phyloP scores from a whole-genome alignment of 2,888 invertebrate genomes.

The Ochropacha duplaris region DNA sequence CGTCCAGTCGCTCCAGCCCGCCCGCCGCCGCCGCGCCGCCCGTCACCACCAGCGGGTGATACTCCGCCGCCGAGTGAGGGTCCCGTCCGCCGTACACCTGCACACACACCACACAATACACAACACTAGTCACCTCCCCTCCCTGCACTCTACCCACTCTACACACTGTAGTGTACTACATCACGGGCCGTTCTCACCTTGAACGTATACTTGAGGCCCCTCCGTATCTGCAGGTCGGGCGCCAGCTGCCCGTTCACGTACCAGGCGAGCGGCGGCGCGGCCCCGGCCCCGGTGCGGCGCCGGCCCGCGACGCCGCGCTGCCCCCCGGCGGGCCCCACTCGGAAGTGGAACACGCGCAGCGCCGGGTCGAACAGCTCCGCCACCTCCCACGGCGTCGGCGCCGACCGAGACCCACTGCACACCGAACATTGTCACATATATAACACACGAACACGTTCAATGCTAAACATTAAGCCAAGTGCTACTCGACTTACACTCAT shows the following conservation, averaged over 20 bases:
- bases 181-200: no score
- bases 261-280: constrained; percentile 90
- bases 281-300: constrained; percentile 85
- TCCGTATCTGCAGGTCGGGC: constrained; percentile 93
- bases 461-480: no score
- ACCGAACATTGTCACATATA: neutral
- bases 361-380: constrained; percentile 86
- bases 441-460: no score
- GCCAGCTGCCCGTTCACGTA: constrained; percentile 95
- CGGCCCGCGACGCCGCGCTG: constrained; percentile 62
- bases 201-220: constrained; percentile 93
- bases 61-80: constrained; percentile 91
- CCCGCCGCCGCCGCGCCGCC: constrained; percentile 92
- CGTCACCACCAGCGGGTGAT: constrained; percentile 95
- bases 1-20: constrained; percentile 92
- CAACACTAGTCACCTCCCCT: neutral
- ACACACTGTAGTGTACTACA: no score
- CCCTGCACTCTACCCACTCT: neutral
- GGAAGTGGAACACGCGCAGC: constrained; percentile 90
- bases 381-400: constrained; percentile 81
- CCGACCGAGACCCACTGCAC: constrained; percentile 27
- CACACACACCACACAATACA: neutral
- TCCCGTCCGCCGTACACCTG: constrained; percentile 92
- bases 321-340: constrained; percentile 88
- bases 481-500: no score